Base-by-base conservation (phyloP, 2,113 vertebrate genomes). In the Syngnathus floridae region DNA sequence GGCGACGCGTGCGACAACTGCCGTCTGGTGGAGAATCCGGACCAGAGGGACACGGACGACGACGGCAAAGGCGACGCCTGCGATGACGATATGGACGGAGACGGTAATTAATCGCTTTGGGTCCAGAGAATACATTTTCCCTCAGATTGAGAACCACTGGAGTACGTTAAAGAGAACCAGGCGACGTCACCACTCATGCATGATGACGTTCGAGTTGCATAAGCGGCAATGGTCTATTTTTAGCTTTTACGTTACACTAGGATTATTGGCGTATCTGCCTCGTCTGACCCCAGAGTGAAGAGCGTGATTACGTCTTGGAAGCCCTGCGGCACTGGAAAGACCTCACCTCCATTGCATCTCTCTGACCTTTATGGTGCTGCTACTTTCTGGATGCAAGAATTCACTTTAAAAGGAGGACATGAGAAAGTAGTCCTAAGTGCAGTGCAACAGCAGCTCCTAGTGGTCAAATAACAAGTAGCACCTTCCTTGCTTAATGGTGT, bases 1-100 rank as follows among this genome's bases (percentile, higher is more conserved):
- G 96, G 97, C 0, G 94, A 99, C 19, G 94, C 95, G 61, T 99
- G 97, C 75, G 97, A 99, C 76, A 99, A 99, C 82, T 99, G 97
- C 41, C 86, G 84, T 35, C 78, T 63, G 11, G 82, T 94, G 67
- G 85, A 94, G 62, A 99, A 99, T 83, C 93, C 95, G 5, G 97
- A 99, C 88, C 97, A 99, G 84, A 91, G 89, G 65, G 97, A 99
- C 88, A 98, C 97, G 0, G 97, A 99, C 69, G 73, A 84, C 31
- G 95, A 99, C 22, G 96, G 96, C 64, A 94, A 86, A 80, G 97
- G 97, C 69, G 97, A 99, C 26, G 92, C 94, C 77, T 99, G 97
- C 38, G 97, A 99, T 54, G 93, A 98, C 17, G 97, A 99, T 89
- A 98, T 98, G 93, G 97, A 99, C 69, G 93, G 94, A 81, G 97